Conservation (phyloP, 2,113 vertebrate genomes). For the Chiloscyllium plagiosum region DNA sequence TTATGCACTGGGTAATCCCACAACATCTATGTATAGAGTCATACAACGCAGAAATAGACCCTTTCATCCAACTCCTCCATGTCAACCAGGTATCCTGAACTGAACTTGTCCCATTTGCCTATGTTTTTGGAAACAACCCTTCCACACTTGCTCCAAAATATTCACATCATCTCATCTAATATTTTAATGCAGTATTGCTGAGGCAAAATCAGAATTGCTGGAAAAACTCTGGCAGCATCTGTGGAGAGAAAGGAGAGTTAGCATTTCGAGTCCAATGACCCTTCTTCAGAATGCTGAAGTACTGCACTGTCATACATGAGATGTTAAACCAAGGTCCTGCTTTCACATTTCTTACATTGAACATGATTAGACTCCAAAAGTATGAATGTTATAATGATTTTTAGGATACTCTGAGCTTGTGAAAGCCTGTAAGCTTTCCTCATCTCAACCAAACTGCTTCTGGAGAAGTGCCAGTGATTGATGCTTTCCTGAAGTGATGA, state of each 20-base stretch:
- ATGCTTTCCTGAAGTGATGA: no score
- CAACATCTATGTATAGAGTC: neutral
- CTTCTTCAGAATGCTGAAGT: neutral
- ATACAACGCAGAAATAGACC: no score
- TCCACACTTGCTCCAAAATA: neutral
- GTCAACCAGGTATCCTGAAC: no score
- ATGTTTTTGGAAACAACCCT: neutral
- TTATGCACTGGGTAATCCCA: neutral
- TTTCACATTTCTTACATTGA: neutral
- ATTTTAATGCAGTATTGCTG: neutral
- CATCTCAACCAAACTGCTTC: no score
- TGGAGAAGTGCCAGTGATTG: no score
- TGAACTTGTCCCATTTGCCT: no score
- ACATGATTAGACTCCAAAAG: neutral
- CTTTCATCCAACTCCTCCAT: no score
- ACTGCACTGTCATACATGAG: neutral
- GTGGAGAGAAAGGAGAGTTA: no score
- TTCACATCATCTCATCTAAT: neutral
- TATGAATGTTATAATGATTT: neutral
- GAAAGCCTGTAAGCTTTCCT: neutral
- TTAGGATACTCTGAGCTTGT: neutral
- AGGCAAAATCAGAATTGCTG: no score
- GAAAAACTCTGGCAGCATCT: no score
- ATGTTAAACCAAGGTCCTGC: neutral
- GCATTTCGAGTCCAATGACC: no score